Evolutionary conservation across 2,797 vertebrate species (phyloP), one percentile per base, ranked within the genome.

Genomic region (Antrozous pallidus): DNA sequence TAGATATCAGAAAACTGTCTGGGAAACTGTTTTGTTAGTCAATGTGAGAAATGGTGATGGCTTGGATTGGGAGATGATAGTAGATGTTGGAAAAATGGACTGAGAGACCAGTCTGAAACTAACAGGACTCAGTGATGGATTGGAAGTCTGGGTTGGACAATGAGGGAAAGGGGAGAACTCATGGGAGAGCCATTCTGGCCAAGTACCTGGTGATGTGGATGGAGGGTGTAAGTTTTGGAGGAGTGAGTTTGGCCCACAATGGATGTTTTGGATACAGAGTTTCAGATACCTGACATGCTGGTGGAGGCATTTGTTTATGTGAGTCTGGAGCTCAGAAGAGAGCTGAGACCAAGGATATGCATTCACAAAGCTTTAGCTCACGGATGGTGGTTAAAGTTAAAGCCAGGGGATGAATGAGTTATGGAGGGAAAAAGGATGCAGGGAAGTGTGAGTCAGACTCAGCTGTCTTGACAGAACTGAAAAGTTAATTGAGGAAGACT

Each of bases 351-450:
- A 71, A 22, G 20, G 38, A 47, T 5, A 7, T 13, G 28, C 28
- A 20, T 47, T 65, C 33, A 31, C 33, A 79, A 71, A 85, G 51
- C 42, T 90, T 86, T 58, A 49, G 58, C 36, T 24, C 22, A 26
- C 17, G 33, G 74, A 18, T 14, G 65, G 42, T 49, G 33, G 54
- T 92, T 96, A 75, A 20, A 90, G 40, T 92, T 96, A 75, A 20
- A 90, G 40, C 49, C 18, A 47, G 38, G n/a, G 49, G 8, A 67
- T 28, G 58, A 38, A 12, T 54, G 67, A 90, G 45, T 45, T 24
- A 10, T 13, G 26, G 77, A 70, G 65, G n/a, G 24, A 47, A 63
- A 31, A 33, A 51, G 58, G 24, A 20, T 36, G 8, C 36, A 65
- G 40, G 75, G 12, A 40, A 17, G n/a, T 7, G 8, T 10, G 6